Percentiles rank a stretch among this genome's conserved stretches.
Conservation (phyloP, 2,888 invertebrate species). For the Helleia helle region DNA sequence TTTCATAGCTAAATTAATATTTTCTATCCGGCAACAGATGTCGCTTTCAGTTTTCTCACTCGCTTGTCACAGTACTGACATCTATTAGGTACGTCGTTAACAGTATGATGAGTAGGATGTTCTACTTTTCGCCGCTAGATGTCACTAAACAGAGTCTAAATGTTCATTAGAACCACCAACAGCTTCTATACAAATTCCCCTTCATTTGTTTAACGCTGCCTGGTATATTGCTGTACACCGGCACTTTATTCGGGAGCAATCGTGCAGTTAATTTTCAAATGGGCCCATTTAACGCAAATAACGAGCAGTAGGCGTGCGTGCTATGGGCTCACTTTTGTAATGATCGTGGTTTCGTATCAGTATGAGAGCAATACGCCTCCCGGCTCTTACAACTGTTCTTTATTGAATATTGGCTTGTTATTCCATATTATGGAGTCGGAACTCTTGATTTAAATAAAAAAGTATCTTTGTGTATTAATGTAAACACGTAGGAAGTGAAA, state of each 20-base stretch:
- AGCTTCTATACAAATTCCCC: conserved; percentile 19
- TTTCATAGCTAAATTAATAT: neutral
- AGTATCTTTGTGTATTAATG: no score
- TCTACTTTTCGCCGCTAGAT: conserved; percentile 33
- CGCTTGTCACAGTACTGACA: neutral
- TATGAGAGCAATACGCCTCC: conserved; percentile 5
- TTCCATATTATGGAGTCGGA: neutral
- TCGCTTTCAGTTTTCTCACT: conserved; percentile 14
- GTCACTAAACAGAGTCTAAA: conserved; percentile 26
- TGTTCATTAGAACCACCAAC: neutral
- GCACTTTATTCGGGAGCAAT: conserved; percentile 58
- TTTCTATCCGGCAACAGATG: conserved; percentile 16
- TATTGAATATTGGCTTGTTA: neutral
- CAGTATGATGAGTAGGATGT: conserved; percentile 17
- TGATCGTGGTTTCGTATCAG: conserved; percentile 27
- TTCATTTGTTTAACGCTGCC: conserved; percentile 33
- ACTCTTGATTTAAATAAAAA: no score
- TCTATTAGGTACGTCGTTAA: neutral
- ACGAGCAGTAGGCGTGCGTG: conserved; percentile 40
- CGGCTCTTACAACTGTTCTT: neutral
- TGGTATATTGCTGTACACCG: conserved; percentile 38
- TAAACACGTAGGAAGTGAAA: no score
- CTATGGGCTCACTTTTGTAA: conserved; percentile 38
- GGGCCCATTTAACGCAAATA: conserved; percentile 61
- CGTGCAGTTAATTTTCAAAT: conserved; percentile 66